These are phyloP conservation scores for Paradisaea rubra DNA, from an alignment of 2,113 vertebrate species.

Conservation along the genomic window DNA sequence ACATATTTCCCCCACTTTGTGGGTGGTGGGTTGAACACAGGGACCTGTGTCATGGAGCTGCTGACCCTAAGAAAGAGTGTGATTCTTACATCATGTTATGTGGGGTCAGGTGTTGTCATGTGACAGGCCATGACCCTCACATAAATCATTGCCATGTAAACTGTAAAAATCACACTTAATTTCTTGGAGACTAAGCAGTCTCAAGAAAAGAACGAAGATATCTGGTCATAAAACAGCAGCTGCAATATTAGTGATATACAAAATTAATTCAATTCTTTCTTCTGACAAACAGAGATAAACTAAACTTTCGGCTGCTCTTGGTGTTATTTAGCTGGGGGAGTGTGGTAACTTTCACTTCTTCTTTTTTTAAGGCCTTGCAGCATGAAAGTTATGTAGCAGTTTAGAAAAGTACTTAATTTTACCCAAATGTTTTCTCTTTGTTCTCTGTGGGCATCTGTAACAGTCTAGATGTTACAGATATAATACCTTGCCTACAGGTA, in stretches of 20 bases:
- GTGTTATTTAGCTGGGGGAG: not conserved
- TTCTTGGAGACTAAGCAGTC: not conserved
- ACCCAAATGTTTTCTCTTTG: not conserved
- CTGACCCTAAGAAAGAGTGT: not conserved
- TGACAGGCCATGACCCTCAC: not conserved
- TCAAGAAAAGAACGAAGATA: not conserved
- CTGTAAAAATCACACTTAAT: constrained; percentile 25
- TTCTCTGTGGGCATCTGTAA: not conserved
- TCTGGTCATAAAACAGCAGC: not conserved
- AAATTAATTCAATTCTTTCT: not conserved
- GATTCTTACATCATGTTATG: not conserved
- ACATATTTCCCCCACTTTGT: not conserved
- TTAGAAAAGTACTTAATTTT: not conserved
- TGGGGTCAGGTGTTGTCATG: not conserved
- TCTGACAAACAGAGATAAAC: not conserved
- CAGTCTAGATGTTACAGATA: not conserved
- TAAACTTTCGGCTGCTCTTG: not conserved
- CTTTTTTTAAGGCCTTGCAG: not conserved
- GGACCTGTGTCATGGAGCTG: not conserved
- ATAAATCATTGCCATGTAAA: constrained; percentile 26
- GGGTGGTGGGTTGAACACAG: constrained; percentile 31
- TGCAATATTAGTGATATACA: not conserved
- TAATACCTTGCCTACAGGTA: not conserved
- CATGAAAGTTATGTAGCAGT: not conserved
- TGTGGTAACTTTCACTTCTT: not conserved